These are phyloP conservation scores for Stratiolaelaps scimitus DNA, from an alignment of 1,140 invertebrate genomes.

Conservation along the genomic window DNA sequence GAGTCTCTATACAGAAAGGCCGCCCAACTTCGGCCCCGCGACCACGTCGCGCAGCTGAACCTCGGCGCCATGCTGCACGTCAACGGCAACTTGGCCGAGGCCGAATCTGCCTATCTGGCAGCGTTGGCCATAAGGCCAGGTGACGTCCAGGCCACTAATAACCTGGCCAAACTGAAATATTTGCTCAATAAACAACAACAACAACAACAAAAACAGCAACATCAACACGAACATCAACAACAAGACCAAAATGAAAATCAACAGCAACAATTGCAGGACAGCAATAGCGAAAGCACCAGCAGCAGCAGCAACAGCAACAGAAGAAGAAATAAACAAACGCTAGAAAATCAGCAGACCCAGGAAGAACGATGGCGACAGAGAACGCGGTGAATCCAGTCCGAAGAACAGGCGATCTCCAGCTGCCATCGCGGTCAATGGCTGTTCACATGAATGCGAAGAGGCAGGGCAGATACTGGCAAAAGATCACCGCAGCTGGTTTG, in stretches of 20 bases:
- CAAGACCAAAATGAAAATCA: background rate
- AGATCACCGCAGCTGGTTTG: too few relatives aligned
- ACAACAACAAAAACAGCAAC: background rate
- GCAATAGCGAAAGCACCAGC: too few relatives aligned
- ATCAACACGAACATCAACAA: slow-evolving; percentile 3
- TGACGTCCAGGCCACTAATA: slow-evolving; percentile 69
- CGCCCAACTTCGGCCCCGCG: slow-evolving; percentile 53
- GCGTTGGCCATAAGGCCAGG: slow-evolving; percentile 68
- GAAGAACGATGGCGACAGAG: too few relatives aligned
- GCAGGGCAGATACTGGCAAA: too few relatives aligned
- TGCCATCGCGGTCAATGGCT: too few relatives aligned
- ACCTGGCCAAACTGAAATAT: slow-evolving; percentile 61
- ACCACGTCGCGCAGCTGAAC: slow-evolving; percentile 56
- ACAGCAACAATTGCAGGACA: too few relatives aligned
- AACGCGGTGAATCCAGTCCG: too few relatives aligned
- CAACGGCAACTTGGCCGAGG: slow-evolving; percentile 72
- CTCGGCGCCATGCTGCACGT: slow-evolving; percentile 81
- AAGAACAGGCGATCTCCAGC: too few relatives aligned
- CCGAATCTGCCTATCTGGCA: slow-evolving; percentile 63
- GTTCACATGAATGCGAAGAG: too few relatives aligned
- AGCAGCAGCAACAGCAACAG: too few relatives aligned
- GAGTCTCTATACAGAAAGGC: slow-evolving; percentile 69
- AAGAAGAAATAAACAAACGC: too few relatives aligned
- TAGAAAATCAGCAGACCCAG: too few relatives aligned
- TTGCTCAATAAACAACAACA: slow-evolving; percentile 37